A percentile compares a stretch with the other conserved stretches of the same genome.
Conservation (phyloP, 2,888 invertebrate species). For the Nephrotoma appendiculata region DNA sequence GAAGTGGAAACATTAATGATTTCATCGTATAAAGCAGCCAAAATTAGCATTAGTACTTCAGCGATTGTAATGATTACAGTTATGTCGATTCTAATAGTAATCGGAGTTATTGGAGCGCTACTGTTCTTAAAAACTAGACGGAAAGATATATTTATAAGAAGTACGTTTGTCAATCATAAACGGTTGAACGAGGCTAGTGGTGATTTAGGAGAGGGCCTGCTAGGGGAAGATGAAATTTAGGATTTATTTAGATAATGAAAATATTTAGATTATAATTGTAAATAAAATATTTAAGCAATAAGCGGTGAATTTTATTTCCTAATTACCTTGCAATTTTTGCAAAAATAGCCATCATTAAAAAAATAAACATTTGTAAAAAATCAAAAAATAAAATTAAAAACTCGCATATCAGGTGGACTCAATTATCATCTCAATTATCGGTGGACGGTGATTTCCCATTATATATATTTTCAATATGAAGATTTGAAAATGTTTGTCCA, state of each 20-base stretch:
- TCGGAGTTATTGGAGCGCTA: neutral
- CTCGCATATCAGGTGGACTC: no score
- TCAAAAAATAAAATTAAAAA: no score
- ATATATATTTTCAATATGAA: no score
- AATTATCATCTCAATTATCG: no score
- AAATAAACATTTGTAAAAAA: no score
- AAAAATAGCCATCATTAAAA: no score
- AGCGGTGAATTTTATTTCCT: neutral
- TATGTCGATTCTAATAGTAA: neutral
- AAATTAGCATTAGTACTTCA: neutral
- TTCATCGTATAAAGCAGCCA: neutral
- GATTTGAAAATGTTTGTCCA: no score
- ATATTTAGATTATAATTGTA: neutral
- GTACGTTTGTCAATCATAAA: neutral
- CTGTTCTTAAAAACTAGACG: neutral
- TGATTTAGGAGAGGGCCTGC: neutral
- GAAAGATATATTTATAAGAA: neutral
- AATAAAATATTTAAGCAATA: neutral
- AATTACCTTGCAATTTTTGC: no score
- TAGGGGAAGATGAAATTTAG: neutral
- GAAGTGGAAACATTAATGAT: neutral
- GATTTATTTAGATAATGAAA: neutral
- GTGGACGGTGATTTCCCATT: no score
- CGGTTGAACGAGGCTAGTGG: neutral
- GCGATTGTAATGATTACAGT: neutral